Conservation (phyloP, 1,140 invertebrate species). For the Solen grandis region DNA sequence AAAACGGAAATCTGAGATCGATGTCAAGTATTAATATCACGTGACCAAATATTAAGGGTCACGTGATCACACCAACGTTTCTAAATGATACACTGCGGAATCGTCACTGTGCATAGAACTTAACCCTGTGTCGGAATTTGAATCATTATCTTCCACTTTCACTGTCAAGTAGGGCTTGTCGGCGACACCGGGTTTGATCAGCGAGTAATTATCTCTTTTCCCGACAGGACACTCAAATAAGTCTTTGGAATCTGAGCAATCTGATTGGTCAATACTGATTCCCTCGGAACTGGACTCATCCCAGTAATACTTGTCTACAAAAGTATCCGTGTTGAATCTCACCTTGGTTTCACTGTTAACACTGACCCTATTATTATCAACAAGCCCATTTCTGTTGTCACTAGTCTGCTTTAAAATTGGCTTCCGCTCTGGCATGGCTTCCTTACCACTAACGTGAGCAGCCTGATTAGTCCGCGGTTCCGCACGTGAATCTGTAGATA, state of each 20-base stretch:
- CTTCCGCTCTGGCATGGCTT: slow-evolving; percentile 38
- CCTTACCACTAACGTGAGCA: neutral
- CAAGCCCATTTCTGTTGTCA: slow-evolving; percentile 32
- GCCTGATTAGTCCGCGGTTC: neutral
- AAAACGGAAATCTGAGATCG: too few species aligned
- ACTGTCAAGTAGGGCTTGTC: slow-evolving; percentile 85
- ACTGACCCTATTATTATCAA: neutral
- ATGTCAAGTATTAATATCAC: too few species aligned
- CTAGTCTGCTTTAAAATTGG: slow-evolving; percentile 44
- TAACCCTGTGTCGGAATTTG: slow-evolving; percentile 84
- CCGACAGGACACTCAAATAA: slow-evolving; percentile 45
- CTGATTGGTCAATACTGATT: slow-evolving; percentile 58
- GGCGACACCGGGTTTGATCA: slow-evolving; percentile 24
- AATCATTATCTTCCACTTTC: slow-evolving; percentile 80
- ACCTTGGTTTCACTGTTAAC: slow-evolving; percentile 47
- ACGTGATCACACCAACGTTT: slow-evolving; percentile 56
- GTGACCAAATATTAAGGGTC: too few species aligned
- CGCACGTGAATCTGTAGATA: neutral
- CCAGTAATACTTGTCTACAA: slow-evolving; percentile 53
- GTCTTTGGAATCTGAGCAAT: slow-evolving; percentile 51
- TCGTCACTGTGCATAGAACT: slow-evolving; percentile 66
- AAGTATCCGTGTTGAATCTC: slow-evolving; percentile 43
- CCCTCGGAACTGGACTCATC: slow-evolving; percentile 58
- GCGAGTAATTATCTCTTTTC: slow-evolving; percentile 16
- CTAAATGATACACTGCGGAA: slow-evolving; percentile 55